These are phyloP conservation scores for Saccostrea cuccullata DNA, from an alignment of 1,140 invertebrate species.

Conservation along the genomic window DNA sequence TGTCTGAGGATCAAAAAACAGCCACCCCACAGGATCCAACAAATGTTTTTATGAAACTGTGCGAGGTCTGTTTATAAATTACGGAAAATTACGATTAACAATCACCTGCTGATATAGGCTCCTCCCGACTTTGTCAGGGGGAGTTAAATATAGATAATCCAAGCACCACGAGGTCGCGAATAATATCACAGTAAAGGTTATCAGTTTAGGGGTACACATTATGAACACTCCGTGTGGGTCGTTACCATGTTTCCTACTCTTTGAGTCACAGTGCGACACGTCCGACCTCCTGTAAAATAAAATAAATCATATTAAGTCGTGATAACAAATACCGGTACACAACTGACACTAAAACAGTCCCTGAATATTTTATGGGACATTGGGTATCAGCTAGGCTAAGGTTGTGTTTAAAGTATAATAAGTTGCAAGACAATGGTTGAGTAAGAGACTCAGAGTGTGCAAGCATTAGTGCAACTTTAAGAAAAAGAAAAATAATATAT, in stretches of 20 bases:
- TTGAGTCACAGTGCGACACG: conserved; percentile 70
- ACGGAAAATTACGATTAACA: background rate
- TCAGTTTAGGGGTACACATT: background rate
- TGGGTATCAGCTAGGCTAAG: too few relatives aligned
- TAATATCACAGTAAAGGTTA: conserved; percentile 42
- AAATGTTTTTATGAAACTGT: background rate
- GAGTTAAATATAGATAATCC: background rate
- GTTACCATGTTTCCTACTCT: conserved; percentile 71
- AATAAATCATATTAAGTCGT: background rate
- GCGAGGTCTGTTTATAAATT: background rate
- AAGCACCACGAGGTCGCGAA: conserved; percentile 2
- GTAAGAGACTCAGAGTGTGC: too few relatives aligned
- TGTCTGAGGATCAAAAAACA: conserved; percentile 2
- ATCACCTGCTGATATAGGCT: background rate
- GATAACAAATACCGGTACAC: too few relatives aligned
- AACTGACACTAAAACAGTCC: too few relatives aligned
- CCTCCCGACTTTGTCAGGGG: too few relatives aligned
- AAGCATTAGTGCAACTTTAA: too few relatives aligned
- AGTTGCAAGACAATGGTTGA: too few relatives aligned
- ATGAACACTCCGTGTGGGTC: conserved; percentile 69
- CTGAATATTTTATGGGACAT: too few relatives aligned
- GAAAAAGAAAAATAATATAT: too few relatives aligned
- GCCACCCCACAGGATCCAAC: background rate
- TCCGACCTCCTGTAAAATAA: conserved; percentile 58
- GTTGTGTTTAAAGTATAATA: too few relatives aligned